Evolutionary conservation across 2,888 invertebrate genomes (phyloP).

Genomic region (Phrixothrix hirtus): DNA sequence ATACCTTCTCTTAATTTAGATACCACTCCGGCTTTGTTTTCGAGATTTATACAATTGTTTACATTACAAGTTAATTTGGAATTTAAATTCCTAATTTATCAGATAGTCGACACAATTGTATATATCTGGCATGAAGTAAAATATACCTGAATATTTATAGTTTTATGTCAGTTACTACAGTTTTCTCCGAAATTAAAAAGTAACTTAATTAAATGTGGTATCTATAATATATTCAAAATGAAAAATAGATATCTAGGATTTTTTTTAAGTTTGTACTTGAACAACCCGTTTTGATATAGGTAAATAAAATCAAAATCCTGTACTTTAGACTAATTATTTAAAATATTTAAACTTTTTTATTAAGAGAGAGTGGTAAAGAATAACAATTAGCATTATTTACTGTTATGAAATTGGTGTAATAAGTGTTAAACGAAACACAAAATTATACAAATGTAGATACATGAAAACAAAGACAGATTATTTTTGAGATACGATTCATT

Average conservation of each 20-base stretch:
- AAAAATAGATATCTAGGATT: not conserved
- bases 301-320: too few species aligned
- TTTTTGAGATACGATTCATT: too few species aligned
- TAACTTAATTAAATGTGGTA: not conserved
- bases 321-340: too few species aligned
- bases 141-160: conserved; percentile 5
- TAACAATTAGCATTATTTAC: too few species aligned
- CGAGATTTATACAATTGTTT: conserved; percentile 57
- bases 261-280: not conserved
- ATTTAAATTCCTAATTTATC: conserved; percentile 57
- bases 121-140: conserved; percentile 12
- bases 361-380: too few species aligned
- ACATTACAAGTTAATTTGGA: conserved; percentile 57
- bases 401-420: too few species aligned
- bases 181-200: not conserved
- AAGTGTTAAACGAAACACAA: too few species aligned
- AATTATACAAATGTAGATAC: too few species aligned
- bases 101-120: conserved; percentile 39
- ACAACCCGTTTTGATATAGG: not conserved
- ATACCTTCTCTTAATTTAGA: conserved; percentile 49
- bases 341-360: too few species aligned
- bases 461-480: too few species aligned
- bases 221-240: not conserved
- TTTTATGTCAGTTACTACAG: not conserved
- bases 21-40: conserved; percentile 52